Percentiles rank a stretch among this genome's conserved stretches.
phyloP scores from a whole-genome alignment of 2,797 vertebrate species.

The Scolopax bukidnonensis region DNA sequence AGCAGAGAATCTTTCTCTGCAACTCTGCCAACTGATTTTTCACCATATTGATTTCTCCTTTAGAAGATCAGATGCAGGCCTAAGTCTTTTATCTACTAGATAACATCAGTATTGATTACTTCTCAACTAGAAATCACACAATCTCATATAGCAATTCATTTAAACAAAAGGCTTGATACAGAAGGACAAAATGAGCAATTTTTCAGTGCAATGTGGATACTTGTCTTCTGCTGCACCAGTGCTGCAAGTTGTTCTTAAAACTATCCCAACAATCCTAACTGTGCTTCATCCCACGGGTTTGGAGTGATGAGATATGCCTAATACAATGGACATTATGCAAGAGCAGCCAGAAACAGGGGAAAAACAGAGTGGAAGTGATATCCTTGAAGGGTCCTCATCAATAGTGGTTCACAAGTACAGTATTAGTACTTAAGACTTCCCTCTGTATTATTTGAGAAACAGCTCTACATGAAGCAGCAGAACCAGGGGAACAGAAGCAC shows the following conservation, averaged over 20 bases:
- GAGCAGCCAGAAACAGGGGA: background rate
- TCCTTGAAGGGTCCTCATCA: background rate
- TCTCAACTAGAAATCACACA: slow-evolving; percentile 31
- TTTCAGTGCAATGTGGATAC: background rate
- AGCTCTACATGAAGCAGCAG: background rate
- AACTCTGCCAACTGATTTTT: slow-evolving; percentile 21
- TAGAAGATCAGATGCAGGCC: slow-evolving; percentile 36
- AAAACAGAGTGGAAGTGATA: background rate
- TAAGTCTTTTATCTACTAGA: slow-evolving; percentile 6
- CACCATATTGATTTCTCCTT: slow-evolving; percentile 37
- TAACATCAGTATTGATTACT: slow-evolving; percentile 47
- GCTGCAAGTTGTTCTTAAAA: background rate
- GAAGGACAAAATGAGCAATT: slow-evolving; percentile 11
- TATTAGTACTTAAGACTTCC: background rate
- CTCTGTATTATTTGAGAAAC: fast-evolving
- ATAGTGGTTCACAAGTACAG: background rate
- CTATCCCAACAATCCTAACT: background rate
- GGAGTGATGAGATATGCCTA: background rate
- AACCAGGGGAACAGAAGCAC: background rate
- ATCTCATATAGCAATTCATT: slow-evolving; percentile 19
- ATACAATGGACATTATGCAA: background rate
- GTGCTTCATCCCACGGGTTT: background rate
- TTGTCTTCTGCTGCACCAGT: background rate
- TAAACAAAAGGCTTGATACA: slow-evolving; percentile 5
- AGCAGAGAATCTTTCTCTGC: background rate